phyloP scores from a whole-genome alignment of 2,797 vertebrate genomes.

The Lycodopsis pacificus region DNA sequence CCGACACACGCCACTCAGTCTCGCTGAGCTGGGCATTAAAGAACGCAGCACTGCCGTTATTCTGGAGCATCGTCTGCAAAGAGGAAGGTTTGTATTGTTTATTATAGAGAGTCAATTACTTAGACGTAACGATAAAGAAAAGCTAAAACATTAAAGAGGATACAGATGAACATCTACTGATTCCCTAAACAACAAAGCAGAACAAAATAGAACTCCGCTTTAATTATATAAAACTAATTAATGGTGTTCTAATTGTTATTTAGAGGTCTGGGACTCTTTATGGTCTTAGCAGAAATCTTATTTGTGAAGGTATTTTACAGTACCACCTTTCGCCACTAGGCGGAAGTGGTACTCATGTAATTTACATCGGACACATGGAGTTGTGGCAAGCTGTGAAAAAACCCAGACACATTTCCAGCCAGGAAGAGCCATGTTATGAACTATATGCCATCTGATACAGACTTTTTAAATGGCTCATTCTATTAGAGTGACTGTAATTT shows the following conservation, averaged over 20 bases:
- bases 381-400: background rate
- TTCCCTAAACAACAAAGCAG: background rate
- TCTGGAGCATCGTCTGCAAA: slow-evolving; percentile 89
- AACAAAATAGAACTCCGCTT: background rate
- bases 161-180: background rate
- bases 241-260: background rate
- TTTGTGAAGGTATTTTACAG: background rate
- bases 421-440: slow-evolving; percentile 17
- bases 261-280: background rate
- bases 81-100: slow-evolving; percentile 14
- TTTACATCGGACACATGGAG: background rate
- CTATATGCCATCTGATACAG: background rate
- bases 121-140: background rate
- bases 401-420: background rate
- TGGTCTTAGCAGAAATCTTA: background rate
- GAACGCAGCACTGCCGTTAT: slow-evolving; percentile 86
- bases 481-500: background rate
- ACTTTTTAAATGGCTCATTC: background rate
- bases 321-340: slow-evolving; percentile 55
- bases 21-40: slow-evolving; percentile 84
- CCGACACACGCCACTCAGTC: slow-evolving; percentile 89
- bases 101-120: background rate
- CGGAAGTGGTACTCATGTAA: slow-evolving; percentile 40
- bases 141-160: background rate
- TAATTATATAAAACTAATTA: background rate